Conservation (phyloP, 2,113 vertebrate genomes). For the Uropsilus gracilis region DNA sequence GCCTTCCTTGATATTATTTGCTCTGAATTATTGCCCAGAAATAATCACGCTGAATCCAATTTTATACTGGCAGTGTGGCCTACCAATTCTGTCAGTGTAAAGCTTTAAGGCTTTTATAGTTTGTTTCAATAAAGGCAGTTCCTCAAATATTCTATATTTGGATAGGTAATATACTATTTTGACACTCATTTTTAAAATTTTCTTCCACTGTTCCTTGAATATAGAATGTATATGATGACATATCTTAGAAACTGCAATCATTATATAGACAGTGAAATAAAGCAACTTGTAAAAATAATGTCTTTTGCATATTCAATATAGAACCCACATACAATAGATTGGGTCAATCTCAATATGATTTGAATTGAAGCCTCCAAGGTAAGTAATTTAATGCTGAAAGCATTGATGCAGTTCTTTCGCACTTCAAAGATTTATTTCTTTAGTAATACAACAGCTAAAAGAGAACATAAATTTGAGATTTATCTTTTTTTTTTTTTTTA, state of each 20-base stretch:
- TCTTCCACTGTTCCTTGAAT: neutral
- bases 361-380: neutral
- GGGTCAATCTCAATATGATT: neutral
- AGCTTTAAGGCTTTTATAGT: conserved; percentile 79
- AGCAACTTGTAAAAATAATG: neutral
- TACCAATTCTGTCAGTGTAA: conserved; percentile 78
- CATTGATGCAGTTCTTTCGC: neutral
- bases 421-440: conserved; percentile 9
- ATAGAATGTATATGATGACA: neutral
- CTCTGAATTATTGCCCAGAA: conserved; percentile 88
- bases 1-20: conserved; percentile 87
- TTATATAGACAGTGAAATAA: neutral
- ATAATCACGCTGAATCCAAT: conserved; percentile 89
- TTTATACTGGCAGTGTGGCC: conserved; percentile 86
- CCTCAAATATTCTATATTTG: conserved; percentile 52
- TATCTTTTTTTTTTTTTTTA: neutral
- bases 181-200: conserved; percentile 48
- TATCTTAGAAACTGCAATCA: neutral
- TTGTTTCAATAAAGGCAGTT: conserved; percentile 79
- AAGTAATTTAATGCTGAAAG: neutral
- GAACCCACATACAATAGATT: neutral
- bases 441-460: neutral
- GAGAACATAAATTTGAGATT: neutral
- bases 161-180: conserved; percentile 25
- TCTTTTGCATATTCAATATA: neutral